These are phyloP conservation scores for Scaptomyza tumidula DNA, from an alignment of 2,888 invertebrate species.

Conservation along the genomic window DNA sequence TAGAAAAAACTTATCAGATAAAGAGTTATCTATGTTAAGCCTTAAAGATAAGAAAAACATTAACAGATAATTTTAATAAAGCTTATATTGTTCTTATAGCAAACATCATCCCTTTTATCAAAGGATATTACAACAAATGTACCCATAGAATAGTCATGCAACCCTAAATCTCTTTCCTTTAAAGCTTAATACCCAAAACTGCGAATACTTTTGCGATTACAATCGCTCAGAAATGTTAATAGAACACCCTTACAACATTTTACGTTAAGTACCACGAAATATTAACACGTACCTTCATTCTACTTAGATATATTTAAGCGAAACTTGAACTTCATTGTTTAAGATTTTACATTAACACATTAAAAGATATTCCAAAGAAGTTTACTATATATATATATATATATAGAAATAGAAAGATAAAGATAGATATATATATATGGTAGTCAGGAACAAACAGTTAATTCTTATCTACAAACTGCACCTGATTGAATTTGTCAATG, in stretches of 20 bases:
- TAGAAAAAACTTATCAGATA: neutral
- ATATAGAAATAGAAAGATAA: too few relatives aligned
- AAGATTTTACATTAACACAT: too few relatives aligned
- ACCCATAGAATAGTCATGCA: neutral
- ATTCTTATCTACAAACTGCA: slow-evolving; percentile 16
- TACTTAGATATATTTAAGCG: too few relatives aligned
- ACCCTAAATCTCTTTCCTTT: neutral
- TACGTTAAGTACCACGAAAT: neutral
- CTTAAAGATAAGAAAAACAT: neutral
- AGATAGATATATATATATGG: too few relatives aligned
- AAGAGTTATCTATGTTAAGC: neutral
- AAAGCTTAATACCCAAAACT: neutral
- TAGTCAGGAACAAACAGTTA: neutral
- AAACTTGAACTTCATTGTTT: too few relatives aligned
- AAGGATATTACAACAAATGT: neutral
- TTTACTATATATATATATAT: too few relatives aligned
- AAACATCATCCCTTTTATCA: slow-evolving; percentile 1
- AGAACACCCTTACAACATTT: neutral
- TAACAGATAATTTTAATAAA: neutral
- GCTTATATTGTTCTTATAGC: neutral
- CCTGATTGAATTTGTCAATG: slow-evolving; percentile 41
- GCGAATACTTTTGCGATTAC: neutral
- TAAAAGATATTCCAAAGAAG: too few relatives aligned
- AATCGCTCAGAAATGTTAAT: neutral
- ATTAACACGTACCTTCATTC: too few relatives aligned